Conservation (phyloP, 1,140 invertebrate genomes). For the Archegozetes longisetosus region DNA sequence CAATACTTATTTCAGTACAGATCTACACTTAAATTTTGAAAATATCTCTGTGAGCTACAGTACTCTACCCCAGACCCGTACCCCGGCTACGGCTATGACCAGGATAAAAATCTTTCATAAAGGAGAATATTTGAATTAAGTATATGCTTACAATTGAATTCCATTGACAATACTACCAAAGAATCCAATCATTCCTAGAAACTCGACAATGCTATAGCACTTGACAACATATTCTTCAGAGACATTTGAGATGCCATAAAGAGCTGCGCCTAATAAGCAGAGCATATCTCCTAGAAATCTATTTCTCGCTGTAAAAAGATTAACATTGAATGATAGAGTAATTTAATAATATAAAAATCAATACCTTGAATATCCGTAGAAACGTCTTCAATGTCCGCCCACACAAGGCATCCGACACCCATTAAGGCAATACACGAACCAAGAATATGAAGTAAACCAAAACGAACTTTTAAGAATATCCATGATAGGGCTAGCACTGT, state of each 20-base stretch:
- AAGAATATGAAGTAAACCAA: slow-evolving; percentile 52
- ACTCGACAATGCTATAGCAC: slow-evolving; percentile 53
- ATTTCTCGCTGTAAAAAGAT: slow-evolving; percentile 47
- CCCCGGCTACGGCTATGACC: too few species aligned
- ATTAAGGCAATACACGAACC: slow-evolving; percentile 62
- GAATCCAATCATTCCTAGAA: slow-evolving; percentile 65
- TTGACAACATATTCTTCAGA: slow-evolving; percentile 67
- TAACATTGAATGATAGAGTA: slow-evolving; percentile 5
- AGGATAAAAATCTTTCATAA: too few species aligned
- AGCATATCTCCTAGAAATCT: slow-evolving; percentile 65
- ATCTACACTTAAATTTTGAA: too few species aligned
- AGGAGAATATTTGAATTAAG: too few species aligned
- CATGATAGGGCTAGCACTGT: slow-evolving; percentile 56
- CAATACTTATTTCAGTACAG: too few species aligned
- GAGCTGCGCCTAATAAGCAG: slow-evolving; percentile 55
- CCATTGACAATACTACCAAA: slow-evolving; percentile 62
- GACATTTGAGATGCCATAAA: slow-evolving; percentile 66
- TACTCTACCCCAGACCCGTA: too few species aligned
- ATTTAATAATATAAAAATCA: slow-evolving; percentile 6
- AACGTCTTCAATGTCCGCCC: slow-evolving; percentile 57
- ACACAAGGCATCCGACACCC: slow-evolving; percentile 64
- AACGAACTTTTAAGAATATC: slow-evolving; percentile 48
- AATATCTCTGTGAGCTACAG: too few species aligned
- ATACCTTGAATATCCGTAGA: slow-evolving; percentile 27
- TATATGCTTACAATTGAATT: slow-evolving; percentile 51